Conservation (phyloP, 1,140 invertebrate species). For the Sitodiplosis mosellana region DNA sequence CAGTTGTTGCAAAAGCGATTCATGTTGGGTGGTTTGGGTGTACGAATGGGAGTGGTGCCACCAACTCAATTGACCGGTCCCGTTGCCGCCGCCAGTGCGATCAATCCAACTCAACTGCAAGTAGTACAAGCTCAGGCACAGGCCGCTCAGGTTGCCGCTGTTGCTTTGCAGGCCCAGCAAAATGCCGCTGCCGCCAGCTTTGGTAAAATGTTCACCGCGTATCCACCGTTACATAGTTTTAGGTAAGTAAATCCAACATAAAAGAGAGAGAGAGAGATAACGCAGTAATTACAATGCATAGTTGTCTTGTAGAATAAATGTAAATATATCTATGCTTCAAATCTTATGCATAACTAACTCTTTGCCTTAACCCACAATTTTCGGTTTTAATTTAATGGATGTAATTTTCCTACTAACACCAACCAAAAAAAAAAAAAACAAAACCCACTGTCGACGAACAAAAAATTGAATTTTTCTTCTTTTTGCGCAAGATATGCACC, state of each 20-base stretch:
- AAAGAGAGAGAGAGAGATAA: too few species aligned
- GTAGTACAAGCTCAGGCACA: constrained; percentile 35
- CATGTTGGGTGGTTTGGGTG: constrained; percentile 46
- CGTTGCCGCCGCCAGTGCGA: constrained; percentile 30
- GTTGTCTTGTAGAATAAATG: not conserved
- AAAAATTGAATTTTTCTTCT: not conserved
- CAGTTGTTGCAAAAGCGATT: constrained; percentile 52
- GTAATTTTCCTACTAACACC: not conserved
- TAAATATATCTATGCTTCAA: not conserved
- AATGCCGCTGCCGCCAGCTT: constrained; percentile 38
- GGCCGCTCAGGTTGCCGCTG: constrained; percentile 26
- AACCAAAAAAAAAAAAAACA: not conserved
- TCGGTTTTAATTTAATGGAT: not conserved
- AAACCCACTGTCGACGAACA: not conserved
- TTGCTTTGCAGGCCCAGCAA: constrained; percentile 27
- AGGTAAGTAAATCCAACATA: constrained; percentile 14
- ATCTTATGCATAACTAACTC: not conserved
- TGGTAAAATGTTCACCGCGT: constrained; percentile 47
- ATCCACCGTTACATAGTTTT: constrained; percentile 28
- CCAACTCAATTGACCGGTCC: constrained; percentile 25
- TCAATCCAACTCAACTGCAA: constrained; percentile 29
- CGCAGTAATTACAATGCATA: not conserved
- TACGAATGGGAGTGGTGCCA: constrained; percentile 36
- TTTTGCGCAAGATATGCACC: constrained; percentile 18
- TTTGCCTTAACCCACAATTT: not conserved